Conservation (phyloP, 1,140 invertebrate species). For the Macrobrachium nipponense region DNA sequence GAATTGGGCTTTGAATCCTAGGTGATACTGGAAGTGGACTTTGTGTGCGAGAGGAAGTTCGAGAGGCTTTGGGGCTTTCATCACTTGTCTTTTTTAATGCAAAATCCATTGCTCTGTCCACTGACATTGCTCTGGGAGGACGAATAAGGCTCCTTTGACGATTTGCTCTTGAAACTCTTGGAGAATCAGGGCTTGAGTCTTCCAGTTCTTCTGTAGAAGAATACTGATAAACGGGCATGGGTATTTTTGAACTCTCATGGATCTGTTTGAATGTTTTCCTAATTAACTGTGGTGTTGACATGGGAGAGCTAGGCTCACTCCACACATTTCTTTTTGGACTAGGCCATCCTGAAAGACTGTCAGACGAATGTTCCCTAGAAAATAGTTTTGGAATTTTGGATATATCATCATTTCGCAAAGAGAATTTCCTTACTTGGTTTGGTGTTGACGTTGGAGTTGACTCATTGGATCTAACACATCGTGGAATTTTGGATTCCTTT, state of each 20-base stretch:
- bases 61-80: slow-evolving; percentile 23
- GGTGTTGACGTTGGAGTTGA: slow-evolving; percentile 56
- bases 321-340: slow-evolving; percentile 41
- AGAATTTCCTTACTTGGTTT: slow-evolving; percentile 39
- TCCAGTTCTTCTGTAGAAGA: slow-evolving; percentile 59
- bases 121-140: slow-evolving; percentile 37
- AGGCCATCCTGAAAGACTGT: slow-evolving; percentile 21
- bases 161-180: slow-evolving; percentile 33
- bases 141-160: slow-evolving; percentile 40
- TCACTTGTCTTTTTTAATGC: slow-evolving; percentile 18
- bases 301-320: slow-evolving; percentile 59
- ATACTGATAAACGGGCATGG: slow-evolving; percentile 54
- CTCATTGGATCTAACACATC: slow-evolving; percentile 31
- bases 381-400: slow-evolving; percentile 32
- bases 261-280: slow-evolving; percentile 55
- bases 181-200: slow-evolving; percentile 54
- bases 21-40: slow-evolving; percentile 33
- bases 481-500: slow-evolving; percentile 40
- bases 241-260: slow-evolving; percentile 57
- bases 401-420: slow-evolving; percentile 12
- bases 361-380: slow-evolving; percentile 49
- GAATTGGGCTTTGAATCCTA: slow-evolving; percentile 32
- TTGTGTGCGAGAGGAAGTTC: slow-evolving; percentile 25
- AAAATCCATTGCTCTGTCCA: slow-evolving; percentile 44
- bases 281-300: slow-evolving; percentile 54